A percentile compares a stretch with the other conserved stretches of the same genome.
Conservation (phyloP, 2,888 invertebrate species). For the Mesoligia furuncula region DNA sequence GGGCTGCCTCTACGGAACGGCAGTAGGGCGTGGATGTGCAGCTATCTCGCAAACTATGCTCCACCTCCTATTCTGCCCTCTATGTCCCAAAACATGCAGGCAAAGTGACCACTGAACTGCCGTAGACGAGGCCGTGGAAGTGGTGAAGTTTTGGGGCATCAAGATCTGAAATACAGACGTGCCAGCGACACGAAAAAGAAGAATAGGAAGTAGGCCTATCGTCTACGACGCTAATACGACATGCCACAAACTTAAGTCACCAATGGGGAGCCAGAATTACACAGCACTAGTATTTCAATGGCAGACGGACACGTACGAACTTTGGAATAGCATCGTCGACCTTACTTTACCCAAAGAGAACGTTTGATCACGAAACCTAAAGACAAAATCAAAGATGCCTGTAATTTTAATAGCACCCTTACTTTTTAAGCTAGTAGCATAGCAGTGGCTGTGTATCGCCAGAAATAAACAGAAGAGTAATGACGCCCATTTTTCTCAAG, state of each 20-base stretch:
- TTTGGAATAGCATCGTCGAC: not conserved
- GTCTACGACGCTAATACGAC: not conserved
- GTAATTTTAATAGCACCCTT: not conserved
- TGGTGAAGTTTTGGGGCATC: not conserved
- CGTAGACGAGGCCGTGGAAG: too few relatives aligned
- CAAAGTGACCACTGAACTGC: too few relatives aligned
- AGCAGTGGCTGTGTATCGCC: not conserved
- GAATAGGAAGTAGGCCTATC: not conserved
- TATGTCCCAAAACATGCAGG: too few relatives aligned
- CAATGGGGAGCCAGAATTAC: not conserved
- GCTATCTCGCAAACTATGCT: too few relatives aligned
- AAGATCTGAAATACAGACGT: not conserved
- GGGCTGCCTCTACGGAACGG: too few relatives aligned
- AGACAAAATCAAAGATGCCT: not conserved
- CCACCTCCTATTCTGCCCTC: too few relatives aligned
- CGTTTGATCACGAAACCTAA: not conserved
- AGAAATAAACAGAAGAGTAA: not conserved
- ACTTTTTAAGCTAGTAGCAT: not conserved
- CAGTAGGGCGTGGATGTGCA: too few relatives aligned
- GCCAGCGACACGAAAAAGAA: not conserved
- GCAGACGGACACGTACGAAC: not conserved
- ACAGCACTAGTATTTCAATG: not conserved
- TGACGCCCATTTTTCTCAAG: not conserved
- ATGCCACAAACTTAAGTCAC: not conserved
- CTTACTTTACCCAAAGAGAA: not conserved